These are phyloP conservation scores for Isichthys henryi DNA, from an alignment of 2,113 vertebrate genomes.

Conservation along the genomic window DNA sequence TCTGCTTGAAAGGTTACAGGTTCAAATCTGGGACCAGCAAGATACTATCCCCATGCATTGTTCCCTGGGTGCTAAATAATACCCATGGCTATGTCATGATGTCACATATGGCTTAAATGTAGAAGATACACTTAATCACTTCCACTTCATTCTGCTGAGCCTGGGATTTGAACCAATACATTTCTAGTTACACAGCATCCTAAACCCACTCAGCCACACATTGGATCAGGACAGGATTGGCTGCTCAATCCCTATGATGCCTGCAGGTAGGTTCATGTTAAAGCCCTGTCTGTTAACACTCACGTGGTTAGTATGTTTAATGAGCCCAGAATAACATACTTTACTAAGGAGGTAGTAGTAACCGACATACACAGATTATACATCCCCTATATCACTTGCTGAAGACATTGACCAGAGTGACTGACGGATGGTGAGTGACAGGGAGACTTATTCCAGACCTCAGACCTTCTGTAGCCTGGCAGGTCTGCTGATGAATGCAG, in stretches of 20 bases:
- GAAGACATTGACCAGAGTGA: background rate
- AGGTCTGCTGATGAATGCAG: background rate
- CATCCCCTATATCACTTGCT: background rate
- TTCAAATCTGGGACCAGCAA: background rate
- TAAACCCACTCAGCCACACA: background rate
- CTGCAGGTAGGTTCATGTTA: background rate
- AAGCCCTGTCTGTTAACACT: background rate
- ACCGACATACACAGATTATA: background rate
- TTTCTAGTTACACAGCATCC: background rate
- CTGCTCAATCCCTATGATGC: background rate
- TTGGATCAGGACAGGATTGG: background rate
- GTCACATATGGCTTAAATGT: background rate
- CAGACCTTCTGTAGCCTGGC: background rate
- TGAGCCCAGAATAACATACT: background rate
- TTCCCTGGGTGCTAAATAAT: background rate
- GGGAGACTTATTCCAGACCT: background rate
- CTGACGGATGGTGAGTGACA: background rate
- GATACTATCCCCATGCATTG: background rate
- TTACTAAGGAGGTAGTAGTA: background rate
- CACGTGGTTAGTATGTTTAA: background rate
- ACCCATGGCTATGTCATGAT: background rate
- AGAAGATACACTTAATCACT: background rate
- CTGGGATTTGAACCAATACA: background rate
- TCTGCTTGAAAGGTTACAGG: background rate
- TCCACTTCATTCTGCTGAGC: background rate